Conservation (phyloP, 2,888 invertebrate species). For the Zhuqinia jingwanae region DNA sequence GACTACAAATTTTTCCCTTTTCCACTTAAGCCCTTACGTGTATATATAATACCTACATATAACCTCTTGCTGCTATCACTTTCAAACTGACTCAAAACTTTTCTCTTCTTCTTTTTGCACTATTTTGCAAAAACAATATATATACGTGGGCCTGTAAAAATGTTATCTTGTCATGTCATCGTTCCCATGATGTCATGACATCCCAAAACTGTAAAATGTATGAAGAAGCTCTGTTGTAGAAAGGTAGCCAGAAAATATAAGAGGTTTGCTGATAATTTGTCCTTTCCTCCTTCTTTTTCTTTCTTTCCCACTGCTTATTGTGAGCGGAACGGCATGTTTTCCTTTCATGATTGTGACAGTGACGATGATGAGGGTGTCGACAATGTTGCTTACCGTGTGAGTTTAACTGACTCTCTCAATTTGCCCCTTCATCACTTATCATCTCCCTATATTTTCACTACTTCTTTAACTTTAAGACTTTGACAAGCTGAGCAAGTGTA, state of each 20-base stretch:
- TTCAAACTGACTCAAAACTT: too few relatives aligned
- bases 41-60: too few relatives aligned
- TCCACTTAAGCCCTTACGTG: too few relatives aligned
- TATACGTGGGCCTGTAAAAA: neutral
- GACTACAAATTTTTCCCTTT: neutral
- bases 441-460: neutral
- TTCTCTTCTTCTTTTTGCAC: too few relatives aligned
- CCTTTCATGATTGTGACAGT: neutral
- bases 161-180: constrained; percentile 5
- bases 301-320: neutral
- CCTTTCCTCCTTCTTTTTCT: constrained; percentile 14
- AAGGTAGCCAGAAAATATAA: neutral
- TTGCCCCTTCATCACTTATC: constrained; percentile 7
- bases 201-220: neutral
- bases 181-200: constrained; percentile 15
- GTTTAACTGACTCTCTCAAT: neutral
- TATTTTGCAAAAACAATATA: too few relatives aligned
- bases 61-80: too few relatives aligned
- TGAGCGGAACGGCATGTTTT: constrained; percentile 7
- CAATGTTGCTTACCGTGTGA: neutral
- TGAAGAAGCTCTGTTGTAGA: neutral
- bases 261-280: neutral
- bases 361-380: neutral
- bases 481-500: constrained; percentile 21
- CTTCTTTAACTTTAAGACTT: neutral